Percentiles rank a stretch among this genome's conserved stretches.
These are phyloP conservation scores for Sebastes aleutianus DNA, from an alignment of 2,797 vertebrate species.

Conservation along the genomic window DNA sequence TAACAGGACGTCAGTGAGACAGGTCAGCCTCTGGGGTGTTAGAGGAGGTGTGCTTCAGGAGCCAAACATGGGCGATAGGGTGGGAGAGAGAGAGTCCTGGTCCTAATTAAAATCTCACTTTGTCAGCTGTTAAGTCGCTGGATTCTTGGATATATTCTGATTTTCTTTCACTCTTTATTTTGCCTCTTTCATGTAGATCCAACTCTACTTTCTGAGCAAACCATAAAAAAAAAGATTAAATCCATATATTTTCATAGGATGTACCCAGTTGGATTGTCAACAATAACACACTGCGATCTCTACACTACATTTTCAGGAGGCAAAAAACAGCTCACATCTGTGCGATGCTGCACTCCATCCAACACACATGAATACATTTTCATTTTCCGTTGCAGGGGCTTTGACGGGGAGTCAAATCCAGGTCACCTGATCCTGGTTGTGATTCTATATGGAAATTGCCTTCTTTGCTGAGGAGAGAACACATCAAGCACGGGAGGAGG, in stretches of 20 bases:
- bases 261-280: conserved; percentile 51
- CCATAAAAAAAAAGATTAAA: conserved; percentile 31
- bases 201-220: conserved; percentile 18
- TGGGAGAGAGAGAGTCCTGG: background rate
- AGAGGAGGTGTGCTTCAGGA: background rate
- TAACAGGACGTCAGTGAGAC: conserved; percentile 40
- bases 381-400: conserved; percentile 65
- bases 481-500: conserved; percentile 60
- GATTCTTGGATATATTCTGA: conserved; percentile 14
- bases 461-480: conserved; percentile 72
- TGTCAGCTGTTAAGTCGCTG: background rate
- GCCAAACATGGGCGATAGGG: background rate
- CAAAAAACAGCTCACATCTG: conserved; percentile 56
- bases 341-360: conserved; percentile 57
- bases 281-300: conserved; percentile 52
- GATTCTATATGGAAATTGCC: conserved; percentile 83
- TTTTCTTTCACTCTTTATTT: conserved; percentile 17
- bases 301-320: conserved; percentile 49
- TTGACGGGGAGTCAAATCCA: conserved; percentile 79
- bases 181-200: conserved; percentile 28
- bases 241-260: conserved; percentile 37
- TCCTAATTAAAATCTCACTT: conserved; percentile 28
- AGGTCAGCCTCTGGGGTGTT: conserved; percentile 20
- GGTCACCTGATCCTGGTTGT: conserved; percentile 79
- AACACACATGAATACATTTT: conserved; percentile 74